Base-by-base conservation (phyloP, 2,797 vertebrate species). In the Emydoidea blandingii region DNA sequence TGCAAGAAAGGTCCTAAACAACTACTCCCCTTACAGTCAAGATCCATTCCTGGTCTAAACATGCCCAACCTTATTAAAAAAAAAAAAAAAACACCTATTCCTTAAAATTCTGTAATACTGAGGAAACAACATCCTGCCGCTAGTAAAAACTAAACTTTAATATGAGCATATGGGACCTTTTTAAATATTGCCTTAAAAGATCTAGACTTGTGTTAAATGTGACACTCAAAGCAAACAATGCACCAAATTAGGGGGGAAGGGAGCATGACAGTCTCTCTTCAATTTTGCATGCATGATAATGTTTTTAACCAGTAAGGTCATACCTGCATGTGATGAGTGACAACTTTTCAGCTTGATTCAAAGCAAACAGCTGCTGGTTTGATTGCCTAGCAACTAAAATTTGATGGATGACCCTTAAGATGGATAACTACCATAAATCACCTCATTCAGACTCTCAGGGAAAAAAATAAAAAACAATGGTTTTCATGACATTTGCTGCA, bases 361-460 rank as follows among this genome's bases (percentile, higher is more conserved):
- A 99, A 99, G 99, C 98, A 99, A 99, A 99, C 99, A 99, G 99
- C 99, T 99, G 99, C 99, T 99, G 99, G 99, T 99, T 98, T 98
- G 99, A 99, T 99, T 98, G 99, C 99, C 98, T 99, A 99, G 99
- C 99, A 99, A 99, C 99, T 99, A 99, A 99, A 99, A 99, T 98
- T 99, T 99, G 99, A 99, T 99, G 99, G 99, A 99, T 99, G 99
- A 99, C 99, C 99, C 99, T 98, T 99, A 99, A 99, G 99, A 99
- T 99, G 99, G 99, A 99, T 99, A 99, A 99, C 99, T 99, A 99
- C 99, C 99, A 99, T 99, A 99, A 99, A 99, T 99, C 99, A 99
- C 98, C 98, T 98, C 98, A 98, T 99, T 99, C 99, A 99, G 98
- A 99, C 98, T 98, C 98, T 98, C 97, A 96, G 94, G 97, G 97